Evolutionary conservation across 2,888 invertebrate genomes (phyloP).

Genomic region (Morpho helenor): DNA sequence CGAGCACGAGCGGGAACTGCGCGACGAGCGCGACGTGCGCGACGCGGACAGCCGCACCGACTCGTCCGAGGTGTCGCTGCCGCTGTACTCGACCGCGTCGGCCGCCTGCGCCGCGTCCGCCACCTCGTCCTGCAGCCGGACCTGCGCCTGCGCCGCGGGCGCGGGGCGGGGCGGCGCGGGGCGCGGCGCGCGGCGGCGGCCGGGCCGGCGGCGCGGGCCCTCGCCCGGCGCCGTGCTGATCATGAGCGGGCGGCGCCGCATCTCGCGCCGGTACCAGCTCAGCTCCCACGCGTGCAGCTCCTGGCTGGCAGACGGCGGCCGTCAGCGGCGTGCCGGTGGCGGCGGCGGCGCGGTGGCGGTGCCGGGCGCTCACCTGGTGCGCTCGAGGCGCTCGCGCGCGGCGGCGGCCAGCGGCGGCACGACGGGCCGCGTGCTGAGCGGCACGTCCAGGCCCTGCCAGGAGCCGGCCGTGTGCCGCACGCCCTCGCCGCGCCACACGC

Average conservation of each 20-base stretch:
- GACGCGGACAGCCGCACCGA: conserved; percentile 47
- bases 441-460: conserved; percentile 51
- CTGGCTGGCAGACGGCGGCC: conserved; percentile 38
- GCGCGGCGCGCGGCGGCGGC: conserved; percentile 32
- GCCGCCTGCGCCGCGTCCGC: conserved; percentile 21
- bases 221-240: conserved; percentile 76
- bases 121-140: conserved; percentile 30
- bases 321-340: conserved; percentile 1
- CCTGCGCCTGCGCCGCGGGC: conserved; percentile 13
- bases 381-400: conserved; percentile 34
- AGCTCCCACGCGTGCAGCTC: conserved; percentile 79
- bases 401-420: conserved; percentile 45
- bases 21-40: conserved; percentile 26
- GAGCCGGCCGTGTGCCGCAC: conserved; percentile 62
- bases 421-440: conserved; percentile 40
- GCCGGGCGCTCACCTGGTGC: conserved; percentile 31
- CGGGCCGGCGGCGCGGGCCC: conserved; percentile 33
- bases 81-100: conserved; percentile 34
- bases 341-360: neutral
- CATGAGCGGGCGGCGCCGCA: conserved; percentile 87
- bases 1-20: conserved; percentile 21
- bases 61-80: conserved; percentile 50
- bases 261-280: conserved; percentile 85
- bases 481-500: conserved; percentile 63
- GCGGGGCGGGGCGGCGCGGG: conserved; percentile 23